Base-by-base conservation (phyloP, 1,140 invertebrate species). In the Caerostris extrusa region DNA sequence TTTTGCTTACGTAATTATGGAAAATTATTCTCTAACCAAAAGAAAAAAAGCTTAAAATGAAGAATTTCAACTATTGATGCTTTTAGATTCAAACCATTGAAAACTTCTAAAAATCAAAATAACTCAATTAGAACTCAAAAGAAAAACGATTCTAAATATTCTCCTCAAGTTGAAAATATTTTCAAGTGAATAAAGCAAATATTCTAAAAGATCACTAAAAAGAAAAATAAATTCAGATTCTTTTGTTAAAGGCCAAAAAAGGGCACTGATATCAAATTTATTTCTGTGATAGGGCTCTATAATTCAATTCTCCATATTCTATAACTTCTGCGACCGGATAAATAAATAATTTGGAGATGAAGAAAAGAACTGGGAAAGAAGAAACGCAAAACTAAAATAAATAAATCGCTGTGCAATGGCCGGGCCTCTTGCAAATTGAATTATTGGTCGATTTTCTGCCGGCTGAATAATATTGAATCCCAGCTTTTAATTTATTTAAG, bases 401-500 rank as follows among this genome's bases (percentile, higher is more conserved):
- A 77, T 77, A 77, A 14, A 34, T 77, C 57, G 83, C 53, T 10
- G 14, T 5, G 17, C 12, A 50, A 58, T 85, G 14, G 56, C 12
- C 14, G 57, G 50, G 71, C 34, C 81, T 58, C 17, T 19, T n/a
- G 58, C 61, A 88, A 88, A 88, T 88, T 88, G 86, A 88, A 88
- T 88, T 88, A 88, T 88, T 55, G 86, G 86, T 88, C 57, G 86
- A 88, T 88, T 88, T 88, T 88, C 86, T 14, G 61, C 19, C 7
- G 19, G 53, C 60, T 53, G 61, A 88, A 64, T 64, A 88, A 64
- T 67, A 10, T 58, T 10, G 61, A 55, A 58, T 19, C 10, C 14
- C 19, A 53, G 86, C 86, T 64, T 88, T 88, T 88, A 88, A 88
- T 88, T 88, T 88, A 88, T 88, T 88, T 88, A 88, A 34, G 61